Conservation (phyloP, 2,113 vertebrate genomes). For the Heptranchias perlo region DNA sequence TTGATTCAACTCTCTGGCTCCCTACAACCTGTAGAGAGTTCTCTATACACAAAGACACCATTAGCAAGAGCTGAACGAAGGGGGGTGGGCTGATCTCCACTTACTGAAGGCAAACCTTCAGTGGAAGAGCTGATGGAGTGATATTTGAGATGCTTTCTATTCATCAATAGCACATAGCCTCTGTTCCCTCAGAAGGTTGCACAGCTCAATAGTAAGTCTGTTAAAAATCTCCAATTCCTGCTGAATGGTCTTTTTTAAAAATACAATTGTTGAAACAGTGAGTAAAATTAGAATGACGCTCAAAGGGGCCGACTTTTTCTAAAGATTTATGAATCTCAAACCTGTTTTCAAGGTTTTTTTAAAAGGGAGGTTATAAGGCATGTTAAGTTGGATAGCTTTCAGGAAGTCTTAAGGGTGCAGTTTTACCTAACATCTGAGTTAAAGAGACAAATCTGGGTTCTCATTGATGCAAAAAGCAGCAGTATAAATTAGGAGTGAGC, state of each 20-base stretch:
- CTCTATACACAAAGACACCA: neutral
- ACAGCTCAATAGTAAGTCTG: neutral
- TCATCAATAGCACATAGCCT: neutral
- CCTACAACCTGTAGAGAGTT: neutral
- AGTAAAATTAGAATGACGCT: neutral
- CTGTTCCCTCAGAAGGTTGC: neutral
- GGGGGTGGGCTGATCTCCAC: conserved; percentile 12
- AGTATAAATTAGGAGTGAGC: neutral
- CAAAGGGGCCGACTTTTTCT: neutral
- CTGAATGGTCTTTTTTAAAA: neutral
- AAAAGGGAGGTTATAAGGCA: neutral
- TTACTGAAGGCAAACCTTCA: conserved; percentile 14
- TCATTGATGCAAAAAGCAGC: neutral
- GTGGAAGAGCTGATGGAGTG: conserved; percentile 19
- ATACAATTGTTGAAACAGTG: neutral
- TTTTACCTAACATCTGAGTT: neutral
- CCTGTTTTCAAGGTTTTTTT: neutral
- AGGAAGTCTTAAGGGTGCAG: neutral
- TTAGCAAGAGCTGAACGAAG: neutral
- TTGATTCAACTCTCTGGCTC: neutral
- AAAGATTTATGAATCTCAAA: neutral
- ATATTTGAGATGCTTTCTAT: conserved; percentile 3
- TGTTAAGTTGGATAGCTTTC: neutral
- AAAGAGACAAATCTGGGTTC: neutral
- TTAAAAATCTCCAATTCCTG: neutral